A percentile compares a stretch with the other conserved stretches of the same genome.
phyloP scores from a whole-genome alignment of 2,888 invertebrate species.

The Aspidiotus destructor region DNA sequence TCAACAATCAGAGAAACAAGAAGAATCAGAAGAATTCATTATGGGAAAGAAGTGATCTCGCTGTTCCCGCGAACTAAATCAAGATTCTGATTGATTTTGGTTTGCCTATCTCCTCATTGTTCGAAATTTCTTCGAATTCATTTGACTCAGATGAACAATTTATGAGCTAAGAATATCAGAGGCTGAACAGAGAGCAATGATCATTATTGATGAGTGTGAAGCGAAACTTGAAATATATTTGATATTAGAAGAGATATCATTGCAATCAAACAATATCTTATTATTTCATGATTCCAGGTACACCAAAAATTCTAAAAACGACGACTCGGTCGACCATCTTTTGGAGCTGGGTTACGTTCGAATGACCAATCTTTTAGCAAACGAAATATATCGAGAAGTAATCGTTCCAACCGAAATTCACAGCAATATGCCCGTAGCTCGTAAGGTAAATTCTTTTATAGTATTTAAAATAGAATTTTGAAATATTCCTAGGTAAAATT shows the following conservation, averaged over 20 bases:
- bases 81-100: no score
- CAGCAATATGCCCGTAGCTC: constrained; percentile 71
- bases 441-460: constrained; percentile 49
- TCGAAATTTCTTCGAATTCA: no score
- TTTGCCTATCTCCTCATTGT: no score
- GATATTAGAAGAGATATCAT: not conserved
- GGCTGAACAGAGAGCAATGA: no score
- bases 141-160: no score
- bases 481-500: not conserved
- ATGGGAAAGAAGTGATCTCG: no score
- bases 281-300: constrained; percentile 51
- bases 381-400: constrained; percentile 86
- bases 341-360: constrained; percentile 91
- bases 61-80: no score
- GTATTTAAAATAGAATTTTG: not conserved
- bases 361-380: constrained; percentile 88
- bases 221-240: not conserved
- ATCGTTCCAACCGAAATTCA: constrained; percentile 67
- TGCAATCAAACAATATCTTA: constrained; percentile 10
- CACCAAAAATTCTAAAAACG: constrained; percentile 90
- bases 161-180: no score
- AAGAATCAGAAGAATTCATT: no score
- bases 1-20: no score
- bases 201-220: not conserved
- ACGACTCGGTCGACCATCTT: constrained; percentile 94